Evolutionary conservation across 2,888 invertebrate genomes (phyloP).

Genomic region (Nomada lathburiana): DNA sequence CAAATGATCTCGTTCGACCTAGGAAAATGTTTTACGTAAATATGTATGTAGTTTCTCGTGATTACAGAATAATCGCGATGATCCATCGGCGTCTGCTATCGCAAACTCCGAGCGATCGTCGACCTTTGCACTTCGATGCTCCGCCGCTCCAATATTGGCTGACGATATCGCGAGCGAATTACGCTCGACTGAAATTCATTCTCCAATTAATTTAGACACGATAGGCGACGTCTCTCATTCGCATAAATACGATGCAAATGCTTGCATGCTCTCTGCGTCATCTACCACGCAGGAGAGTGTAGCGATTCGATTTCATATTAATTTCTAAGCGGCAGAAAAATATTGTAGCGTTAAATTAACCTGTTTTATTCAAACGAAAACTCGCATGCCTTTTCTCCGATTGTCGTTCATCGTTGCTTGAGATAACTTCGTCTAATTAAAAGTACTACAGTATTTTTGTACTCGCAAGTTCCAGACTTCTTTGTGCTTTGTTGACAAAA

Average conservation of each 20-base stretch:
- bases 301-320: too few relatives aligned
- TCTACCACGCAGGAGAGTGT: neutral
- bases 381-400: too few relatives aligned
- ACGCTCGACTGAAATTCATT: constrained; percentile 33
- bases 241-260: neutral
- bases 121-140: constrained; percentile 60
- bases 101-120: constrained; percentile 37
- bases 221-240: constrained; percentile 16
- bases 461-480: too few relatives aligned
- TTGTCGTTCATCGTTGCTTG: too few relatives aligned
- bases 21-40: neutral
- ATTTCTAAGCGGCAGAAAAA: neutral
- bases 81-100: constrained; percentile 32
- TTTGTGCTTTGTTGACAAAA: too few relatives aligned
- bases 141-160: constrained; percentile 40
- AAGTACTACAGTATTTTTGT: too few relatives aligned
- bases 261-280: neutral
- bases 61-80: constrained; percentile 34
- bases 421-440: too few relatives aligned
- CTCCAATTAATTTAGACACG: constrained; percentile 52
- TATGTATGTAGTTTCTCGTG: neutral
- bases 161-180: constrained; percentile 43
- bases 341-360: neutral
- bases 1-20: too few relatives aligned
- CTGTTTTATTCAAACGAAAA: too few relatives aligned